Evolutionary conservation across 1,140 invertebrate genomes (phyloP), one percentile per base, ranked within the genome.

Genomic region (Solenopsis fugax): DNA sequence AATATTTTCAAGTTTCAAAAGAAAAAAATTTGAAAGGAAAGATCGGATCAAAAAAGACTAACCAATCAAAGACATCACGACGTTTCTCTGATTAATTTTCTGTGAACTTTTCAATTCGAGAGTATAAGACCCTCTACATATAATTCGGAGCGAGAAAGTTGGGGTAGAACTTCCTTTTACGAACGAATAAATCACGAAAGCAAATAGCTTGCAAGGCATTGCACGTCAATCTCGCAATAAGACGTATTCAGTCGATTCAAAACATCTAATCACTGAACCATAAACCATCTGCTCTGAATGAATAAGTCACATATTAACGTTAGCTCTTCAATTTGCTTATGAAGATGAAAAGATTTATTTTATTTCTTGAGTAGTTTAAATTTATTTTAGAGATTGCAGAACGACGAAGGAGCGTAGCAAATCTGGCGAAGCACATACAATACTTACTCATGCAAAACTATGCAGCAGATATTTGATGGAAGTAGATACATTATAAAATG

Each of bases 341-440:
- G 3, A 81, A 71, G 13, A 81, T 45, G 7, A 13, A 60, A 65
- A 48, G 24, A n/a, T 3, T 4, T 45, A 2, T 37, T 52, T 80
- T 69, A 41, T 65, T 52, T 65, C 7, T 16, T 4, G 2, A 45
- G 18, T n/a, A 13, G 13, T 69, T 45, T 4, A 18, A 34, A 12
- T 50, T 50, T 24, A 60, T 52, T 73, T 52, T 60, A 52, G 67
- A 90, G 67, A 90, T 54, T 81, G 81, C 89, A 90, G 89, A 85
- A 90, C 88, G 76, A 77, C 86, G 81, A 88, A 56, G 34, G 24
- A 54, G 29, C n/a, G 12, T 41, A 75, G 64, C 62, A 1, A 60
- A 29, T 85, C 21, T 76, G n/a, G 4, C 37, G 18, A 90, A 86
- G 81, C 75, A 21, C n/a, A 64, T 48, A 58, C 7, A 5, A 16